Percentiles rank a stretch among this genome's conserved stretches.
Conservation (phyloP, 2,113 vertebrate species). For the Melanerpes aurifrons region DNA sequence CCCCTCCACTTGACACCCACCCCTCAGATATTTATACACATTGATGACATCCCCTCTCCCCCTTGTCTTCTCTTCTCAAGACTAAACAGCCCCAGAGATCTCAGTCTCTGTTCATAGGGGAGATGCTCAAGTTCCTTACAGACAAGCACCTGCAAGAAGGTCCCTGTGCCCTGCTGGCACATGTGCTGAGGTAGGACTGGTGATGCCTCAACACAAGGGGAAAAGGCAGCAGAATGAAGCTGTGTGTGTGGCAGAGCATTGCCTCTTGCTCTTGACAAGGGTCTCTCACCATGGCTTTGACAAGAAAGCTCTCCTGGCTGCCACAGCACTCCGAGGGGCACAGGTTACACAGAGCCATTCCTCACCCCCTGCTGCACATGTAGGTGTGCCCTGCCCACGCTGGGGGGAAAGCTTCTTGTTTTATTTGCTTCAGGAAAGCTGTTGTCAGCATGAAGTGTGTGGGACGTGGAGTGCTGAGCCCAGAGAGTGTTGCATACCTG, state of each 20-base stretch:
- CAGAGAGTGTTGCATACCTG: neutral
- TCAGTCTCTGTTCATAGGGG: no score
- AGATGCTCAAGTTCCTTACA: neutral
- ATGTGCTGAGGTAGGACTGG: neutral
- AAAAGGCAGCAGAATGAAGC: neutral
- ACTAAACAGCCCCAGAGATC: no score
- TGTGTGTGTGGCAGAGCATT: neutral
- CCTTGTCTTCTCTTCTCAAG: no score
- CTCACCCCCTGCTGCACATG: accelerated
- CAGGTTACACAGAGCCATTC: neutral
- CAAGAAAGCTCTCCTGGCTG: neutral
- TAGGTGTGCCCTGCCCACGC: accelerated
- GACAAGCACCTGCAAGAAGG: neutral
- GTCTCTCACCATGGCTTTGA: neutral
- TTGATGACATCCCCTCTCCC: no score
- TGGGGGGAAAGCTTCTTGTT: neutral
- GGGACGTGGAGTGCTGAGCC: neutral
- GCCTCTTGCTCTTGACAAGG: neutral
- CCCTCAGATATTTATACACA: no score
- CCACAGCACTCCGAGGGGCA: accelerated
- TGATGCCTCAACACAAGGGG: neutral
- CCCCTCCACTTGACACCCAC: no score
- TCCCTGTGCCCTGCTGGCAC: no score
- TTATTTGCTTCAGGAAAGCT: neutral
- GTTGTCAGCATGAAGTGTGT: neutral